A percentile compares a stretch with the other conserved stretches of the same genome.
phyloP scores from a whole-genome alignment of 2,113 vertebrate genomes.

The Syngnathus scovelli region DNA sequence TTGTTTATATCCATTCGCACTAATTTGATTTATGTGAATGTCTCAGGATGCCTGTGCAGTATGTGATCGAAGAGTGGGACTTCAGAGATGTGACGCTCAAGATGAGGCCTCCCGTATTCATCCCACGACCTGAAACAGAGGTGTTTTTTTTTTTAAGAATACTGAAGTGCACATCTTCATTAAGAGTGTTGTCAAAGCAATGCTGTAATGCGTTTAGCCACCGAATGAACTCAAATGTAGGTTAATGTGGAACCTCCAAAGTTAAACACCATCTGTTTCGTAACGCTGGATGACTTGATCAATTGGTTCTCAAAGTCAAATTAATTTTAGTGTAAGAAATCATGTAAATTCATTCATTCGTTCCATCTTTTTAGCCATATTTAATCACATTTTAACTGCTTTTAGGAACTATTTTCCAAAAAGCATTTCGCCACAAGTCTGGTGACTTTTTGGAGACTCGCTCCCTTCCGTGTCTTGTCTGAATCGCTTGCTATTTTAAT shows the following conservation, averaged over 20 bases:
- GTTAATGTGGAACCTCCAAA: background rate
- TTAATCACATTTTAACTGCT: background rate
- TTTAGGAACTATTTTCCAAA: no score
- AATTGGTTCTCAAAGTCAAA: background rate
- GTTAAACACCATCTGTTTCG: background rate
- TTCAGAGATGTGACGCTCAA: conserved; percentile 86
- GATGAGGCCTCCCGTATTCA: conserved; percentile 92
- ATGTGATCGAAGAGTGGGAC: conserved; percentile 95
- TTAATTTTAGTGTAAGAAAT: background rate
- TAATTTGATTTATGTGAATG: background rate
- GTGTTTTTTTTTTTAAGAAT: conserved; percentile 59
- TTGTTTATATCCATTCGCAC: background rate
- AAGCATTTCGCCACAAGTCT: no score
- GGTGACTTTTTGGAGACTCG: no score
- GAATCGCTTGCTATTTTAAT: no score
- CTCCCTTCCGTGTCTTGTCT: no score
- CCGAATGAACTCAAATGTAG: background rate
- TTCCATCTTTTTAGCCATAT: background rate
- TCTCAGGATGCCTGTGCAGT: conserved; percentile 90
- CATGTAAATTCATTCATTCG: background rate
- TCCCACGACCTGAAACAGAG: conserved; percentile 95
- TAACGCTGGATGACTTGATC: background rate
- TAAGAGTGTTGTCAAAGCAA: background rate
- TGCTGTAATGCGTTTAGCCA: background rate
- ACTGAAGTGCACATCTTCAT: no score